Percentiles rank a stretch among this genome's conserved stretches.
These are phyloP conservation scores for Hylaea fasciaria DNA, from an alignment of 2,888 invertebrate genomes.

Conservation along the genomic window DNA sequence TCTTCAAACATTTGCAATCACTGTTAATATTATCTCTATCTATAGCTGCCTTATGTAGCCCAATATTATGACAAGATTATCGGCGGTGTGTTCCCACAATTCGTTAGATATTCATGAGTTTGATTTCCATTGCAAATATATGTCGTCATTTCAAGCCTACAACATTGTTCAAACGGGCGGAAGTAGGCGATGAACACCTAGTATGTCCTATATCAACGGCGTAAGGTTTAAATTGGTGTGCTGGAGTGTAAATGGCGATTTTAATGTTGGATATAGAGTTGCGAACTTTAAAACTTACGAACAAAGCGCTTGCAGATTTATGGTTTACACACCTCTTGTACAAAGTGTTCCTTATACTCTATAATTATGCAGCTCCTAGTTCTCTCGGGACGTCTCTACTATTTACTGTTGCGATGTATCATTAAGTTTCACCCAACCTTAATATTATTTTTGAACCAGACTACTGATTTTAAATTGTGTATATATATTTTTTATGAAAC, in stretches of 20 bases:
- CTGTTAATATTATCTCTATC: too few relatives aligned
- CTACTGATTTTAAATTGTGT: too few relatives aligned
- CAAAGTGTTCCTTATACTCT: too few relatives aligned
- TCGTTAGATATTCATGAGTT: constrained; percentile 66
- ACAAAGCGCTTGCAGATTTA: not conserved
- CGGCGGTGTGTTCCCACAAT: constrained; percentile 43
- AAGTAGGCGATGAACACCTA: constrained; percentile 13
- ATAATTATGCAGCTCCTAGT: too few relatives aligned
- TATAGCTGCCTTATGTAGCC: constrained; percentile 13
- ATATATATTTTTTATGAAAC: too few relatives aligned
- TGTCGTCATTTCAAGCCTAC: constrained; percentile 43
- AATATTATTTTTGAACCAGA: too few relatives aligned
- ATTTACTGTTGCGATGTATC: too few relatives aligned
- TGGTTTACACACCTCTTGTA: too few relatives aligned
- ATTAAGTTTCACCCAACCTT: too few relatives aligned
- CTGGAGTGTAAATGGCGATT: not conserved
- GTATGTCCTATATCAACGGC: constrained; percentile 1
- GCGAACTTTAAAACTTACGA: not conserved
- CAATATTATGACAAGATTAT: constrained; percentile 40
- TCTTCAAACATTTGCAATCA: too few relatives aligned
- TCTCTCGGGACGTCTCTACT: too few relatives aligned
- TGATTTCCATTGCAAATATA: constrained; percentile 55
- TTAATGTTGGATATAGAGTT: not conserved
- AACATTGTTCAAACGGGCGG: constrained; percentile 30
- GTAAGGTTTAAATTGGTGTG: constrained; percentile 18